Conservation (phyloP, 2,888 invertebrate genomes). For the Stenurella melanura region DNA sequence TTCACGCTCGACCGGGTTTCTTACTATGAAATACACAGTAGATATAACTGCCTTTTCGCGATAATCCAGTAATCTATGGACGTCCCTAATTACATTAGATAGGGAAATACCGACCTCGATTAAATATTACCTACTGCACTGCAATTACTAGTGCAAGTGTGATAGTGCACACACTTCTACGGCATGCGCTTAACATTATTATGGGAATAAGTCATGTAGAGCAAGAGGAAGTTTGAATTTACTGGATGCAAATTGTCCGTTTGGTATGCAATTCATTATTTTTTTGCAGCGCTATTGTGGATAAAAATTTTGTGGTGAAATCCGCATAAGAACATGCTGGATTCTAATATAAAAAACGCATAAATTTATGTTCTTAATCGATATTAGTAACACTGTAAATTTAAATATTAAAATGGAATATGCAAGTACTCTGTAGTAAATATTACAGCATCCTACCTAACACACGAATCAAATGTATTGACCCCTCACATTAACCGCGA, state of each 20-base stretch:
- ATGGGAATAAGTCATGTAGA: neutral
- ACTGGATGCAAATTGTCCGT: neutral
- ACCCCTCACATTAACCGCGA: too few relatives aligned
- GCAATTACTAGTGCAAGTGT: slow-evolving; percentile 55
- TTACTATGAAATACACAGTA: slow-evolving; percentile 42
- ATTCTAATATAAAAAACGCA: too few relatives aligned
- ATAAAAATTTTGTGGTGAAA: too few relatives aligned
- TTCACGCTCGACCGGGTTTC: slow-evolving; percentile 13
- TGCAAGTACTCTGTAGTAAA: too few relatives aligned
- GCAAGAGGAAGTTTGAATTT: neutral
- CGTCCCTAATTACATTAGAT: slow-evolving; percentile 62
- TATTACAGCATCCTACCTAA: too few relatives aligned
- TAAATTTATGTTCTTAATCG: too few relatives aligned
- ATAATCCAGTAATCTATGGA: slow-evolving; percentile 63
- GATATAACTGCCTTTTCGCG: slow-evolving; percentile 58
- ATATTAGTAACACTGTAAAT: too few relatives aligned
- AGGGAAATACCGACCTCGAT: slow-evolving; percentile 56
- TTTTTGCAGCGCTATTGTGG: too few relatives aligned
- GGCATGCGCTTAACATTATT: slow-evolving; percentile 9
- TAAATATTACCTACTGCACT: slow-evolving; percentile 60
- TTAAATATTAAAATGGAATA: too few relatives aligned
- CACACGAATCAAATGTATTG: too few relatives aligned
- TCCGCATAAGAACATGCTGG: too few relatives aligned
- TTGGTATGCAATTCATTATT: neutral
- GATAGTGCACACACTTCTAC: slow-evolving; percentile 42